Evolutionary conservation across 2,113 vertebrate genomes (phyloP).

Genomic region (Chaetops frenatus): DNA sequence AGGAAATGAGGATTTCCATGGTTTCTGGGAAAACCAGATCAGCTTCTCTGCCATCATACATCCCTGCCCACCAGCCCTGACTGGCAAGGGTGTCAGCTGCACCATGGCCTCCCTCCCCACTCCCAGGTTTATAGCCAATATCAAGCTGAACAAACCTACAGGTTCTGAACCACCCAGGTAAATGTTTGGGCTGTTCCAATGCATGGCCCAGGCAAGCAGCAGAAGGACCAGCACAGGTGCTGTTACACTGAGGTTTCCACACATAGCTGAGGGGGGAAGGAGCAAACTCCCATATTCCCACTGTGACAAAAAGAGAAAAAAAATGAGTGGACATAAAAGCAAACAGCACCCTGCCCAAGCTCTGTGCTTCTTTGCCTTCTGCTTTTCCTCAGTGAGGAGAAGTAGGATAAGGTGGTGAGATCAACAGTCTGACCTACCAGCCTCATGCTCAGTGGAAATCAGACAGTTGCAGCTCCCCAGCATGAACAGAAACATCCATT

Average conservation of each 20-base stretch:
- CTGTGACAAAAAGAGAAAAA: background rate
- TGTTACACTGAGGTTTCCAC: background rate
- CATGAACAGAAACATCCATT: background rate
- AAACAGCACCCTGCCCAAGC: background rate
- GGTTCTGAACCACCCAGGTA: background rate
- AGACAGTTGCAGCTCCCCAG: background rate
- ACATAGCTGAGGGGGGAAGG: background rate
- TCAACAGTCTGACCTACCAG: background rate
- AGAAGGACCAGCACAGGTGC: background rate
- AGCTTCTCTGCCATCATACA: background rate
- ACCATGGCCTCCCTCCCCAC: background rate
- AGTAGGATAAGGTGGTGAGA: background rate
- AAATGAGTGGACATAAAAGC: background rate
- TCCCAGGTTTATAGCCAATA: background rate
- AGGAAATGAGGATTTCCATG: background rate
- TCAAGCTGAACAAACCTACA: background rate
- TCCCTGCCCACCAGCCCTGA: background rate
- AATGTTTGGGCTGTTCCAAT: background rate
- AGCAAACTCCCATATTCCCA: background rate
- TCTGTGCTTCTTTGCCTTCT: background rate
- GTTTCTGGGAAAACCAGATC: background rate
- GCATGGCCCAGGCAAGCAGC: background rate
- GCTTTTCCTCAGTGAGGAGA: background rate
- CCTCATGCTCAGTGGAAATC: background rate
- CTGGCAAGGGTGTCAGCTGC: fast-evolving